phyloP scores from a whole-genome alignment of 2,113 vertebrate genomes.

The Donacobius atricapilla region DNA sequence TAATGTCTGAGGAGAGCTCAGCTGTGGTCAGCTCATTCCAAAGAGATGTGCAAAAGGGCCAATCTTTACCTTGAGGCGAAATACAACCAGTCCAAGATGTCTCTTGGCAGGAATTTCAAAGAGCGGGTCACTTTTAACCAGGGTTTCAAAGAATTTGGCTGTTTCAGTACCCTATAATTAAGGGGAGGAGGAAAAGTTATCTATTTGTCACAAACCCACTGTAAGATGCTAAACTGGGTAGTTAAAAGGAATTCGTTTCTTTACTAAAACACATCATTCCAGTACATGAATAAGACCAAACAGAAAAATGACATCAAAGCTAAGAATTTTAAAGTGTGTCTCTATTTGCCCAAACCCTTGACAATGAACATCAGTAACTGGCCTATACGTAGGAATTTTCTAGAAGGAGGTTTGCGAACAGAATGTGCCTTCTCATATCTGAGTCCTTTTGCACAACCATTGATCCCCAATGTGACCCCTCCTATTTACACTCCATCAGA shows the following conservation, averaged over 20 bases:
- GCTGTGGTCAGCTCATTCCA: not conserved
- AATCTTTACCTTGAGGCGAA: constrained; percentile 85
- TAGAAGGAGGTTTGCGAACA: not conserved
- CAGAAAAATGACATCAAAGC: not conserved
- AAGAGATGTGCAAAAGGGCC: not conserved
- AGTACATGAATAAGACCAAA: not conserved
- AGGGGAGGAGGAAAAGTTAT: not conserved
- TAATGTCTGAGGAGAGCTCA: not conserved
- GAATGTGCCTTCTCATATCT: not conserved
- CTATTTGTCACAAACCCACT: not conserved
- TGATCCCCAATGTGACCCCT: not conserved
- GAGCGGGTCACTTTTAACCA: constrained; percentile 83
- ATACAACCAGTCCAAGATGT: constrained; percentile 92
- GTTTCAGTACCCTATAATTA: constrained; percentile 84
- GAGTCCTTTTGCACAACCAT: rapidly evolving
- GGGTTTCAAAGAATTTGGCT: constrained; percentile 91
- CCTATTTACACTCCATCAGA: not conserved
- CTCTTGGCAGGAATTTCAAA: constrained; percentile 93
- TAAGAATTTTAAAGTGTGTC: not conserved
- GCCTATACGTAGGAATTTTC: not conserved
- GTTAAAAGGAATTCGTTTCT: not conserved
- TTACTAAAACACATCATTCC: not conserved
- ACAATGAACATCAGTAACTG: not conserved
- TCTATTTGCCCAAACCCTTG: not conserved
- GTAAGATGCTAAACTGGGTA: not conserved